Percentiles rank a stretch among this genome's conserved stretches.
phyloP scores from a whole-genome alignment of 2,113 vertebrate genomes.

The Phalacrocorax pelagicus region DNA sequence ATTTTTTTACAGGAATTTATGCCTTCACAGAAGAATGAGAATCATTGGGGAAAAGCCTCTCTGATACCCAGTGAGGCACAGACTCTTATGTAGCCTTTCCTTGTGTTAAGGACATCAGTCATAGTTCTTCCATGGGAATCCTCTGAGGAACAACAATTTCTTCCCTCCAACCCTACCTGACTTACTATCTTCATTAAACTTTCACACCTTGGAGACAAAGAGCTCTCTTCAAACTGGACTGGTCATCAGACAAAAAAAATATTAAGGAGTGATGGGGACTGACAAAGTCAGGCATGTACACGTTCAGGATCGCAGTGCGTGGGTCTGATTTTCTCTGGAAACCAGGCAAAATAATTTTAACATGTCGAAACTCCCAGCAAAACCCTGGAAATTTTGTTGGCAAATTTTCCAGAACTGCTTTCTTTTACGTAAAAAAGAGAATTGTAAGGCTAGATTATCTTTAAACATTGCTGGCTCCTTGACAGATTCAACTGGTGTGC shows the following conservation, averaged over 20 bases:
- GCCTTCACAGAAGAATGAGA: neutral
- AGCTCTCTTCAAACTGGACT: neutral
- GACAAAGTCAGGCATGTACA: neutral
- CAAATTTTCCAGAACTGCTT: neutral
- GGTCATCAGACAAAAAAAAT: neutral
- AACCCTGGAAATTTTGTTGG: neutral
- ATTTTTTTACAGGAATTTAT: neutral
- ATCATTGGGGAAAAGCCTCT: neutral
- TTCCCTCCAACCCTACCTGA: neutral
- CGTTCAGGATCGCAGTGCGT: neutral
- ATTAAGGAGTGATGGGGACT: neutral
- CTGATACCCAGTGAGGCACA: neutral
- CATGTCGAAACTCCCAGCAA: neutral
- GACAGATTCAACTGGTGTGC: neutral
- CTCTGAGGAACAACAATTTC: neutral
- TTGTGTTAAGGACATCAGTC: neutral
- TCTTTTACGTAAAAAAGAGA: neutral
- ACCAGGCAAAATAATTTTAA: neutral
- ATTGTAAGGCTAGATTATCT: neutral
- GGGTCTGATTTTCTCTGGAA: neutral
- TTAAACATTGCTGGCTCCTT: neutral
- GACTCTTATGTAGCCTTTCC: neutral
- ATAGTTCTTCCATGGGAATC: neutral
- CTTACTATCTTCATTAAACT: neutral
- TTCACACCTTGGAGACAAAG: neutral